Conservation (phyloP, 92 coral and sea anemone species). For the Siderastrea siderea region DNA sequence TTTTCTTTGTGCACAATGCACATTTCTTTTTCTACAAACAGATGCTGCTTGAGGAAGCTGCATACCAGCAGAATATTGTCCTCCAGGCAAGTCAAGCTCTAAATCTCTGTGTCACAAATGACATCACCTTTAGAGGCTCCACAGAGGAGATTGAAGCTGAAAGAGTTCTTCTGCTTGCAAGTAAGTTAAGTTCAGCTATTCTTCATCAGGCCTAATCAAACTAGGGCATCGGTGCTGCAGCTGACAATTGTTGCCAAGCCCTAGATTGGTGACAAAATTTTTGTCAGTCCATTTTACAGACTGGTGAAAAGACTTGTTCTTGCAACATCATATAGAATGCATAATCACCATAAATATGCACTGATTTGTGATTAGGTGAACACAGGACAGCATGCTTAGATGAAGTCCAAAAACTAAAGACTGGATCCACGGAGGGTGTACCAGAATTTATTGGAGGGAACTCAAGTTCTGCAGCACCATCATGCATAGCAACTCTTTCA, state of each 20-base stretch:
- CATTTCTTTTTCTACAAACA: neutral
- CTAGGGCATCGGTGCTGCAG: no score
- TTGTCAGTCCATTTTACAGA: no score
- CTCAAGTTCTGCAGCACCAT: constrained; percentile 44
- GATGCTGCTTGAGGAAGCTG: constrained; percentile 95
- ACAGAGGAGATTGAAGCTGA: constrained; percentile 97
- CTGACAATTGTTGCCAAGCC: no score
- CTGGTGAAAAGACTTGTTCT: no score
- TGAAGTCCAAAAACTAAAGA: constrained; percentile 89
- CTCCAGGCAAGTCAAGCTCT: constrained; percentile 95
- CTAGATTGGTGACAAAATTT: no score
- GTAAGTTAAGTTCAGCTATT: constrained; percentile 54
- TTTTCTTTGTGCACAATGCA: neutral
- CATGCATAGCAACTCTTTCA: constrained; percentile 84
- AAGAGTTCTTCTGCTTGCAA: constrained; percentile 87
- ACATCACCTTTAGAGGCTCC: constrained; percentile 89
- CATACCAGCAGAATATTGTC: constrained; percentile 95
- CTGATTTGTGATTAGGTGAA: constrained; percentile 72
- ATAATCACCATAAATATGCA: neutral
- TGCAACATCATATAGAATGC: neutral
- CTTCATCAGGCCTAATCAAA: no score
- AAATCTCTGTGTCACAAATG: constrained; percentile 84
- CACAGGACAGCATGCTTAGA: constrained; percentile 94
- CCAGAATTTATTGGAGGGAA: constrained; percentile 36
- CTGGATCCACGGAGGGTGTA: constrained; percentile 58